Conservation (phyloP, 2,888 invertebrate genomes). For the Clusia tigrina region DNA sequence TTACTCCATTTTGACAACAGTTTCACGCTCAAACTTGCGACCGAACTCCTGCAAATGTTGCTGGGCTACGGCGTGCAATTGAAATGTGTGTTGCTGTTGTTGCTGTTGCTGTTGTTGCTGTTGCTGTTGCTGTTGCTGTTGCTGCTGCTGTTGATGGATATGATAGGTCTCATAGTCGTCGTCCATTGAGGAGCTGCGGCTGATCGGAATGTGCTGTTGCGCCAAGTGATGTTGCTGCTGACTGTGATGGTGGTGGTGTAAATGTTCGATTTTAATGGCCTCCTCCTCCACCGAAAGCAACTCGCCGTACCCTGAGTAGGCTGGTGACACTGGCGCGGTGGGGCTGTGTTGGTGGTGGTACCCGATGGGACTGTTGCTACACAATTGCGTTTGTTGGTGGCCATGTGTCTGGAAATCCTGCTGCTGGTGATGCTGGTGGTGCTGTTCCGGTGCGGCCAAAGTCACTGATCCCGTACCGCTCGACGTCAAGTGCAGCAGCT, state of each 20-base stretch:
- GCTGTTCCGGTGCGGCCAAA: constrained; percentile 30
- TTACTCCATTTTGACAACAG: constrained; percentile 63
- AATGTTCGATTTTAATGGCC: constrained; percentile 47
- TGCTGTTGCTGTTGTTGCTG: constrained; percentile 47
- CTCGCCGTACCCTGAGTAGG: constrained; percentile 34
- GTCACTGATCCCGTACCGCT: constrained; percentile 47
- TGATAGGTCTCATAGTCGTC: constrained; percentile 52
- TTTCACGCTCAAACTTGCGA: constrained; percentile 57
- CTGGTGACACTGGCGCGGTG: constrained; percentile 34
- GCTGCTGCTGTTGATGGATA: constrained; percentile 41
- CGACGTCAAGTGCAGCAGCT: constrained; percentile 49
- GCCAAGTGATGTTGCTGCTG: constrained; percentile 36
- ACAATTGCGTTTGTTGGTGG: constrained; percentile 24
- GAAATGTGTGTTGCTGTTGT: constrained; percentile 48
- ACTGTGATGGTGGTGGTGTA: constrained; percentile 40
- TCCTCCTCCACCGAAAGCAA: constrained; percentile 35
- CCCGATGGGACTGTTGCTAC: constrained; percentile 24
- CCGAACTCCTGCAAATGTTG: constrained; percentile 55
- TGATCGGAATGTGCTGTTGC: constrained; percentile 46
- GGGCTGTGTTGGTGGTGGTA: constrained; percentile 37
- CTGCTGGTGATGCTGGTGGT: constrained; percentile 46
- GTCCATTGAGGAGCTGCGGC: constrained; percentile 60
- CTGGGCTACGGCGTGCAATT: constrained; percentile 49
- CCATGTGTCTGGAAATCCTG: constrained; percentile 40
- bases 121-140: constrained; percentile 46